Evolutionary conservation across 37 sponge, comb jelly and placozoan genomes (phyloP).

Genomic region (Oopsacas minuta): DNA sequence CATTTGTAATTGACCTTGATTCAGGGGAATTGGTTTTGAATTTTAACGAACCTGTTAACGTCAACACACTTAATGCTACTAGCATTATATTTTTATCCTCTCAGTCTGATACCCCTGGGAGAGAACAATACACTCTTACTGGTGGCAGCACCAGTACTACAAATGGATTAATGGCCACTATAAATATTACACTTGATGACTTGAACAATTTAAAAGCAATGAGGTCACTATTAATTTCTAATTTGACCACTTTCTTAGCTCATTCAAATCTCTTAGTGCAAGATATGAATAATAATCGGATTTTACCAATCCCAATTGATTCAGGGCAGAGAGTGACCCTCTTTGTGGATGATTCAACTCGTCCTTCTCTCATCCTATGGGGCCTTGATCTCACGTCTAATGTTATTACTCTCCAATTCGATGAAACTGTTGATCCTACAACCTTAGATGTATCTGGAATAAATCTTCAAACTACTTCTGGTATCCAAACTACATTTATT

Average conservation of each 20-base stretch:
- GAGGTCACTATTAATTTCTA: slow-evolving; percentile 28
- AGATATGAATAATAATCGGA: slow-evolving; percentile 51
- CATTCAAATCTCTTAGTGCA: slow-evolving; percentile 28
- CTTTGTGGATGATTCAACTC: slow-evolving; percentile 44
- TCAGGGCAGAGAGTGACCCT: slow-evolving; percentile 30
- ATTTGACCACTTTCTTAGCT: slow-evolving; percentile 33
- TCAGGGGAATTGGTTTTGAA: slow-evolving; percentile 28
- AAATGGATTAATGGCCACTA: slow-evolving; percentile 30
- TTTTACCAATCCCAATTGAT: slow-evolving; percentile 24
- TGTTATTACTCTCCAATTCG: slow-evolving; percentile 55
- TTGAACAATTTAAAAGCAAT: slow-evolving; percentile 60
- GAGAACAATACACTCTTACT: slow-evolving; percentile 41
- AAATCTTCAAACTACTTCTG: slow-evolving; percentile 39
- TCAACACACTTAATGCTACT: slow-evolving; percentile 39
- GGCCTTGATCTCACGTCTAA: slow-evolving; percentile 66
- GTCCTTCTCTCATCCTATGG: slow-evolving; percentile 37
- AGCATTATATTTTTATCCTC: slow-evolving; percentile 38
- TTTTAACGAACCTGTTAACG: slow-evolving; percentile 78
- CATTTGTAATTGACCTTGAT: slow-evolving; percentile 52
- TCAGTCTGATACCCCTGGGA: neutral
- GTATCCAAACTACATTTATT: neutral
- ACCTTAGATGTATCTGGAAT: slow-evolving; percentile 47
- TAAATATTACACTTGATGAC: slow-evolving; percentile 47
- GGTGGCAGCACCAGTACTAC: slow-evolving; percentile 39
- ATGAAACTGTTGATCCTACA: slow-evolving; percentile 61